Conservation (phyloP, 2,797 vertebrate species). For the Steatocranus sp. region DNA sequence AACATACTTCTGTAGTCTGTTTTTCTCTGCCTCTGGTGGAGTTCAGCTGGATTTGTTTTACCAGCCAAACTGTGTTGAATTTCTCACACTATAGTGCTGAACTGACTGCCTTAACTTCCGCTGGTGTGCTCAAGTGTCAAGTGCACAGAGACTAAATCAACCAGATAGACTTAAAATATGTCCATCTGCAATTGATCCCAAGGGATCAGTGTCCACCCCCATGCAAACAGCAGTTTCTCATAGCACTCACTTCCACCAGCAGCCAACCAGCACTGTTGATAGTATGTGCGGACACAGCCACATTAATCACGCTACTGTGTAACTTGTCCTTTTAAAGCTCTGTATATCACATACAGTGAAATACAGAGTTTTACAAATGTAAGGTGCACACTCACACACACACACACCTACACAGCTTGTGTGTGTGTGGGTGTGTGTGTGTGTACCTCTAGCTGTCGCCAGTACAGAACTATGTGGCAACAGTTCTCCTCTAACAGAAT, state of each 20-base stretch:
- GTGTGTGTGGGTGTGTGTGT: neutral
- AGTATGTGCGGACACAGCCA: constrained; percentile 23
- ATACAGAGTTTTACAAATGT: neutral
- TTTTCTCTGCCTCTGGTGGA: neutral
- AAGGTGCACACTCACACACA: neutral
- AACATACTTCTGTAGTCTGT: neutral
- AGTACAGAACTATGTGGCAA: constrained; percentile 8
- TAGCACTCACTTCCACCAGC: constrained; percentile 21
- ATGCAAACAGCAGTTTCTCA: constrained; percentile 50
- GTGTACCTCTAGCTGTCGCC: neutral
- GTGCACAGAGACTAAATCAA: constrained; percentile 43
- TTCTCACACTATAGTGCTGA: constrained; percentile 23
- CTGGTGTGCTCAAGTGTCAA: constrained; percentile 45
- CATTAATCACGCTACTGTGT: constrained; percentile 42
- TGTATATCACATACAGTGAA: constrained; percentile 10
- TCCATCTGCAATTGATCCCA: constrained; percentile 45
- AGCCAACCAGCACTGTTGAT: constrained; percentile 12
- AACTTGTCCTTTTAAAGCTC: constrained; percentile 38
- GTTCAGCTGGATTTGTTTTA: neutral
- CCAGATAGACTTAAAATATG: constrained; percentile 49
- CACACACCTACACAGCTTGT: neutral
- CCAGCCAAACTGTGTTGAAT: constrained; percentile 1
- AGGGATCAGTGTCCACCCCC: constrained; percentile 44
- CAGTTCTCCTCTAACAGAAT: constrained; percentile 40
- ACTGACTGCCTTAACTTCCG: constrained; percentile 22